Conservation (phyloP, 1,140 invertebrate species). For the Oedothorax gibbosus region DNA sequence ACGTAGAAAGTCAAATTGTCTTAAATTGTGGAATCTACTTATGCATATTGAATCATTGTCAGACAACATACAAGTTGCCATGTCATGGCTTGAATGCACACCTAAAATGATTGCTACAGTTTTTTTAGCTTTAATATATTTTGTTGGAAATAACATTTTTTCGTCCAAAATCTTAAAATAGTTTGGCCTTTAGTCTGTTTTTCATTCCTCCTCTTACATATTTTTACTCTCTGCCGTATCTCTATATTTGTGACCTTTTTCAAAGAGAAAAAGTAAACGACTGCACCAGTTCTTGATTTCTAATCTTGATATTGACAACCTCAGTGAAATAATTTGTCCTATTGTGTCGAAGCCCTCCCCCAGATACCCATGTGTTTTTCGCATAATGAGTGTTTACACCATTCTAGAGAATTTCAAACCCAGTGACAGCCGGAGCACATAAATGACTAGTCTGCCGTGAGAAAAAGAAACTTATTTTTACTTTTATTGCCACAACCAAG, state of each 20-base stretch:
- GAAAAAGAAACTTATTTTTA: constrained; percentile 27
- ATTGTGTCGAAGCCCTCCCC: not conserved
- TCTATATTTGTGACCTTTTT: constrained; percentile 6
- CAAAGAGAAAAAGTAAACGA: constrained; percentile 18
- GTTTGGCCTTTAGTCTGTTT: not conserved
- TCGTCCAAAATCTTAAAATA: too few relatives aligned
- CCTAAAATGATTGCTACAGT: too few relatives aligned
- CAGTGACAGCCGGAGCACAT: constrained; percentile 48
- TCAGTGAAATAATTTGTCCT: constrained; percentile 51
- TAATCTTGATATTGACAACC: constrained; percentile 26
- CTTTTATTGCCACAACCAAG: constrained; percentile 16
- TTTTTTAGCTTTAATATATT: too few relatives aligned
- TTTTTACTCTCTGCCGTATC: constrained; percentile 3
- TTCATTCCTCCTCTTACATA: not conserved
- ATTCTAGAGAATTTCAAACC: not conserved
- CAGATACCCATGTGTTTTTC: not conserved
- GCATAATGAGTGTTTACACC: not conserved
- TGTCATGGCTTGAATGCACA: too few relatives aligned
- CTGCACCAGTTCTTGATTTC: constrained; percentile 43
- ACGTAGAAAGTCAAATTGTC: too few relatives aligned
- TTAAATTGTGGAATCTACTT: too few relatives aligned
- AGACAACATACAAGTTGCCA: too few relatives aligned
- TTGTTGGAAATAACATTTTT: too few relatives aligned
- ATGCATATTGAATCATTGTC: too few relatives aligned
- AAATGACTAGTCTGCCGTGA: constrained; percentile 41